A percentile compares a stretch with the other conserved stretches of the same genome.
These are phyloP conservation scores for Cherax destructor DNA, from an alignment of 1,140 invertebrate species.

Conservation along the genomic window DNA sequence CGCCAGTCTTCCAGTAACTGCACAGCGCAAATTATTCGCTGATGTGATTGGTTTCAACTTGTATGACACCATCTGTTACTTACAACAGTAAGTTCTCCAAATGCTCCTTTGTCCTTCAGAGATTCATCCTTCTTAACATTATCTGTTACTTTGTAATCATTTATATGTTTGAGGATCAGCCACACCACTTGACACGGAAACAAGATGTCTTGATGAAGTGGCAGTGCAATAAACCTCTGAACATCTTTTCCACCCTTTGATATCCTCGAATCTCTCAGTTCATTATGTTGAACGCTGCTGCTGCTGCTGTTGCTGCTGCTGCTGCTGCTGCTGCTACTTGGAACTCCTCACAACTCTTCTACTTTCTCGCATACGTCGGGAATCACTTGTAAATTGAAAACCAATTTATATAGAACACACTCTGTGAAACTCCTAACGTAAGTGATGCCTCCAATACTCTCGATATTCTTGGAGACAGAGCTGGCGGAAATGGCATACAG, in stretches of 20 bases:
- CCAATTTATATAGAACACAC: slow-evolving; percentile 27
- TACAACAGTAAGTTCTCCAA: slow-evolving; percentile 24
- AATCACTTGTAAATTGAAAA: slow-evolving; percentile 7
- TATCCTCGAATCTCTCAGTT: neutral
- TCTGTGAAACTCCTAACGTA: neutral
- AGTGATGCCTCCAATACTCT: slow-evolving; percentile 27
- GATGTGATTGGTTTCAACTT: slow-evolving; percentile 23
- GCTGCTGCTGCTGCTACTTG: neutral
- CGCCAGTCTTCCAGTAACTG: slow-evolving; percentile 10
- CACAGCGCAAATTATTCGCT: slow-evolving; percentile 28
- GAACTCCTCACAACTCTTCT: neutral
- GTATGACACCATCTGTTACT: slow-evolving; percentile 28
- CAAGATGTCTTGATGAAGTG: slow-evolving; percentile 18
- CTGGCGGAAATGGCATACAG: too few relatives aligned
- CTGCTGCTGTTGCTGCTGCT: too few relatives aligned
- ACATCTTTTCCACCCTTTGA: slow-evolving; percentile 2
- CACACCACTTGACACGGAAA: neutral
- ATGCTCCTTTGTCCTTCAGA: slow-evolving; percentile 22
- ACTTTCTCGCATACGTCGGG: slow-evolving; percentile 3
- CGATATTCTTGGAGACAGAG: neutral
- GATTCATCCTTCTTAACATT: slow-evolving; percentile 21
- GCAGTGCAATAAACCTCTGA: slow-evolving; percentile 9
- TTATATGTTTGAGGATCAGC: slow-evolving; percentile 6
- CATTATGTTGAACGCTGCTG: slow-evolving; percentile 15
- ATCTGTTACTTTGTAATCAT: neutral